phyloP scores from a whole-genome alignment of 2,797 vertebrate species.

The Muscicapa striata region DNA sequence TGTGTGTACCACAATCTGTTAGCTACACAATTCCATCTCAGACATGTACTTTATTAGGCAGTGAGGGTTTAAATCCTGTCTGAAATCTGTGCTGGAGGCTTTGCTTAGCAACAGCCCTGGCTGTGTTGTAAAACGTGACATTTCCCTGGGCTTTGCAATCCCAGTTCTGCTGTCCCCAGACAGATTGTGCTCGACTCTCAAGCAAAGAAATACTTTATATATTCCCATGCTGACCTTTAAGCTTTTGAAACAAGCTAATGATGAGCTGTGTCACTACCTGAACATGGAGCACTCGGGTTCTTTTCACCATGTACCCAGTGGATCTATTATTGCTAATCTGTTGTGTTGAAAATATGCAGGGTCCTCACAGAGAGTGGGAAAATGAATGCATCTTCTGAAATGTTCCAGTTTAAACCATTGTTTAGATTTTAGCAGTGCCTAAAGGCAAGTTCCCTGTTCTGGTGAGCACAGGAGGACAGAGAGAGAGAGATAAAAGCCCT shows the following conservation, averaged over 20 bases:
- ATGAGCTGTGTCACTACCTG: neutral
- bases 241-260: neutral
- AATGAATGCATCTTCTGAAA: neutral
- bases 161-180: neutral
- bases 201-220: neutral
- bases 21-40: neutral
- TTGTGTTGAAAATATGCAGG: neutral
- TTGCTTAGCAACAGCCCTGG: neutral
- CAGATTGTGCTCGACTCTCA: neutral
- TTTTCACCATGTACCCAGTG: neutral
- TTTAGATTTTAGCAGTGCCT: neutral
- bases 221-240: neutral
- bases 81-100: neutral
- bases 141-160: neutral
- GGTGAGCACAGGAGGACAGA: neutral
- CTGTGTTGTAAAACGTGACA: neutral
- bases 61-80: neutral
- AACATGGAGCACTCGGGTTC: neutral
- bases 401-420: neutral
- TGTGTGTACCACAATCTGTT: neutral
- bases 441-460: neutral
- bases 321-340: neutral
- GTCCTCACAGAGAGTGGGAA: neutral
- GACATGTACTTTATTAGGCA: neutral
- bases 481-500: neutral